Evolutionary conservation across 2,888 invertebrate species (phyloP), one percentile per base, ranked within the genome.

Genomic region (Philereme transversata): DNA sequence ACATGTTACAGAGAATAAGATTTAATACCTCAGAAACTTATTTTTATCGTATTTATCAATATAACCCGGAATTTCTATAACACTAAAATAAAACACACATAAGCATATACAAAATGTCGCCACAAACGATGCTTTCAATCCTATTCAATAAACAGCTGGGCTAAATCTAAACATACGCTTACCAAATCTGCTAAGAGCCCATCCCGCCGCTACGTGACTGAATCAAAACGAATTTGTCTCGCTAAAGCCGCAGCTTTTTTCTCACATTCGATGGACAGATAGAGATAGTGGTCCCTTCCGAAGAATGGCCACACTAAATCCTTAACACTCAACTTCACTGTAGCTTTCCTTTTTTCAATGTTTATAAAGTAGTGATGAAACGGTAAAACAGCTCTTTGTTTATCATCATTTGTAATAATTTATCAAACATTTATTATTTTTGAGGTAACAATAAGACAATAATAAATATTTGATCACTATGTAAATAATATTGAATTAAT

Each of bases 191-290:
- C 85, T 86, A 86, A 90, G 83, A 87, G 83, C 84, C 86, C 84
- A 88, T 90, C 83, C 82, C 72, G 72, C 65, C 78, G 76, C 79
- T 83, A 89, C 88, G 89, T 88, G 92, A 92, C 90, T 84, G 86
- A 90, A 86, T 88, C 85, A 84, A 82, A 87, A 83, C 84, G 89
- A 84, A 90, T 92, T 90, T 89, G 88, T 92, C 87, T 83, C 78
- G 77, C 82, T 84, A 88, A 90, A 90, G 84, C 90, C 87, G 77
- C 81, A 81, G 84, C 82, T 83, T 87, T 84, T 86, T 87, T 86
- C 86, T 78, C 85, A 83, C 87, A 85, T 85, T 81, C 86, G 88
- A 88, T 87, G 84, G 86, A 82, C 82, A 86, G 84, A 86, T 86
- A 84, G 81, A 88, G 89, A 90, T 88, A 89, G 87, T 77, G 79